Evolutionary conservation across 2,888 invertebrate species (phyloP).

Genomic region (Isoperla grammatica): DNA sequence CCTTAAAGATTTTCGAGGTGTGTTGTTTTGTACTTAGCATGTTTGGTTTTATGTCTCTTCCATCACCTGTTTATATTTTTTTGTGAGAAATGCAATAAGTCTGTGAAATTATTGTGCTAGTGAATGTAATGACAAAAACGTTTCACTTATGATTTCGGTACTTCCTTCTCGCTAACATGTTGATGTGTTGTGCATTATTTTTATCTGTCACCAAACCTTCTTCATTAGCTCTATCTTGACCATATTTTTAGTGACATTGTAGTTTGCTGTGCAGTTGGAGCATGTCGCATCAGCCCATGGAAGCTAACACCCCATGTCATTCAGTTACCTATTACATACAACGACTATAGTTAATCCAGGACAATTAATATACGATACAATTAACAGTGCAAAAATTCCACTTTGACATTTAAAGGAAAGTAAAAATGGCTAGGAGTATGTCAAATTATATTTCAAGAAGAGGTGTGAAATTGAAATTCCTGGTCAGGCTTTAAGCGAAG

Average conservation of each 20-base stretch:
- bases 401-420: too few relatives aligned
- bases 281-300: conserved; percentile 13
- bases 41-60: neutral
- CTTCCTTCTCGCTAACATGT: neutral
- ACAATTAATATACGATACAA: too few relatives aligned
- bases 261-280: conserved; percentile 18
- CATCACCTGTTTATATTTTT: neutral
- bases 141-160: neutral
- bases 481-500: neutral
- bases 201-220: neutral
- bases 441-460: neutral
- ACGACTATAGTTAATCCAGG: too few relatives aligned
- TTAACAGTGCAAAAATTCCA: too few relatives aligned
- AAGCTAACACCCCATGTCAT: neutral
- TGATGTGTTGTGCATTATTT: conserved; percentile 16
- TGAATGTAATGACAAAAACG: too few relatives aligned
- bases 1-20: neutral
- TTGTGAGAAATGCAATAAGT: too few relatives aligned
- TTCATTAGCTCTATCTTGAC: neutral
- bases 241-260: conserved; percentile 2
- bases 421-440: too few relatives aligned
- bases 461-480: neutral
- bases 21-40: neutral
- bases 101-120: too few relatives aligned
- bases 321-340: neutral